Evolutionary conservation across 2,797 vertebrate species (phyloP).

Genomic region (Danio kyathit): DNA sequence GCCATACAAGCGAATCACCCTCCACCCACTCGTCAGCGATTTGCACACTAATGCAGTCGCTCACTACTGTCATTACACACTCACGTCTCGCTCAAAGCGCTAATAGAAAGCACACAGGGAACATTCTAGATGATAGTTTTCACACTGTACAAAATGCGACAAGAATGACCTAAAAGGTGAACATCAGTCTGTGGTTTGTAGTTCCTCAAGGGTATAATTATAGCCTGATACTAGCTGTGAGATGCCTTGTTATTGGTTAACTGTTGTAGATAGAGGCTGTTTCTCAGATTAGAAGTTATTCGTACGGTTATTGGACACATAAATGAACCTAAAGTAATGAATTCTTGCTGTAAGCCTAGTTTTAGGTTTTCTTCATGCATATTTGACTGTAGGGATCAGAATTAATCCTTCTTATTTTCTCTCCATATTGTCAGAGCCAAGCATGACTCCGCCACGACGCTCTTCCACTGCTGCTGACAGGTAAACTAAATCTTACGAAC

Average conservation of each 20-base stretch:
- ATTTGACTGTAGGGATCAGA: not conserved
- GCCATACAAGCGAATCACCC: constrained; percentile 32
- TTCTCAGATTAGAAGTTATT: not conserved
- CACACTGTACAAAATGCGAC: constrained; percentile 39
- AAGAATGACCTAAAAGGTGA: constrained; percentile 36
- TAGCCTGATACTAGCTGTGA: constrained; percentile 22
- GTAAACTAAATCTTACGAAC: constrained; percentile 63
- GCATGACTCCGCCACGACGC: constrained; percentile 73
- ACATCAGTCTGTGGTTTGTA: constrained; percentile 18
- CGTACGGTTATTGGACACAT: not conserved
- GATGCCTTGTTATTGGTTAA: constrained; percentile 12
- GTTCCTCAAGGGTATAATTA: constrained; percentile 12
- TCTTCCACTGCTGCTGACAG: constrained; percentile 76
- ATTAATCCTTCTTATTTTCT: constrained; percentile 14
- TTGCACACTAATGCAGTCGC: constrained; percentile 47
- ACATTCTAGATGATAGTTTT: constrained; percentile 43
- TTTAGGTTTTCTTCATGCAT: not conserved
- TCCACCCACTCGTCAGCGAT: constrained; percentile 48
- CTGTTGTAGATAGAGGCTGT: not conserved
- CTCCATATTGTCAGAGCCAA: constrained; percentile 67
- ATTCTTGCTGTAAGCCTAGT: not conserved
- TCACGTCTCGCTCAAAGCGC: constrained; percentile 26
- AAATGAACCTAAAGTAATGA: not conserved
- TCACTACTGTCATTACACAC: constrained; percentile 40
- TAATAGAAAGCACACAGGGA: constrained; percentile 34